A percentile compares a stretch with the other conserved stretches of the same genome.
These are phyloP conservation scores for Drosophila paramelanica DNA, from an alignment of 2,888 invertebrate species.

Conservation along the genomic window DNA sequence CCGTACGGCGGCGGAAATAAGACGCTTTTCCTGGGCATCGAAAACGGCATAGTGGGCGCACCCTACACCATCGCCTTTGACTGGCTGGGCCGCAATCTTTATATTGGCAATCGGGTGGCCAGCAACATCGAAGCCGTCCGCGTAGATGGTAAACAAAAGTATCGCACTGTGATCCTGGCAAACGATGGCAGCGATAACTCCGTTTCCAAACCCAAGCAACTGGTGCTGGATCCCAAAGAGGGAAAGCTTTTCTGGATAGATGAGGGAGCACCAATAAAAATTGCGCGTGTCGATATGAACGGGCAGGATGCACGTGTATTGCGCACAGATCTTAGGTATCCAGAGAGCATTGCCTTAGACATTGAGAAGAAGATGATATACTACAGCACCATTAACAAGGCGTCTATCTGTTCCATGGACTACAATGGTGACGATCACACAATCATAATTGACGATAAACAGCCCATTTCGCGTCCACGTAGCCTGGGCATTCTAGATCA, in stretches of 20 bases:
- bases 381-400: slow-evolving; percentile 93
- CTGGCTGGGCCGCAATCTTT: slow-evolving; percentile 98
- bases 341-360: slow-evolving; percentile 94
- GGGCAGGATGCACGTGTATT: slow-evolving; percentile 92
- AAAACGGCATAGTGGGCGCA: slow-evolving; percentile 95
- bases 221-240: slow-evolving; percentile 96
- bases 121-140: slow-evolving; percentile 96
- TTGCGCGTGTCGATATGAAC: slow-evolving; percentile 97
- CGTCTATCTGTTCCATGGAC: slow-evolving; percentile 89
- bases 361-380: slow-evolving; percentile 93
- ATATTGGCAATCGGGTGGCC: slow-evolving; percentile 94
- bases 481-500: slow-evolving; percentile 93
- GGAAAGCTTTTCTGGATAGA: slow-evolving; percentile 99
- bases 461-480: slow-evolving; percentile 91
- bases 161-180: slow-evolving; percentile 93
- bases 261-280: slow-evolving; percentile 95
- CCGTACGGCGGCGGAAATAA: slow-evolving; percentile 94
- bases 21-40: slow-evolving; percentile 92
- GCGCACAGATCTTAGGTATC: slow-evolving; percentile 88
- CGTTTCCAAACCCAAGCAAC: slow-evolving; percentile 93
- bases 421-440: slow-evolving; percentile 90
- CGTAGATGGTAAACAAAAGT: slow-evolving; percentile 93
- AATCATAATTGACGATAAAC: slow-evolving; percentile 88
- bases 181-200: slow-evolving; percentile 95
- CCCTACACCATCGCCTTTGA: slow-evolving; percentile 97